Evolutionary conservation across 2,797 vertebrate genomes (phyloP).

Genomic region (Enteromius argenteus): DNA sequence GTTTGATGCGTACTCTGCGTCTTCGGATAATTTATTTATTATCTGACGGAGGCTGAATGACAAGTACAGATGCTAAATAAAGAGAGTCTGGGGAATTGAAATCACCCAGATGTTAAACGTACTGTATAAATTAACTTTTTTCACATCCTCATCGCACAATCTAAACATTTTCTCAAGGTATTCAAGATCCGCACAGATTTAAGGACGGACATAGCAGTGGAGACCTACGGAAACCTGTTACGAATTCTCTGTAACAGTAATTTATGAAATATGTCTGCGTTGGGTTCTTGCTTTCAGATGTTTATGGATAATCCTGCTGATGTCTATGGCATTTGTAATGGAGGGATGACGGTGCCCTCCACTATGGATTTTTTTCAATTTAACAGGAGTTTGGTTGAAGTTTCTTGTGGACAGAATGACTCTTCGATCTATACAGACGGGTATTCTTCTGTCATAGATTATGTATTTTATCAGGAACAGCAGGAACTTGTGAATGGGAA

Average conservation of each 20-base stretch:
- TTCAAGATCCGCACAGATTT: neutral
- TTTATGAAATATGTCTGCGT: neutral
- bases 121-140: conserved; percentile 14
- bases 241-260: neutral
- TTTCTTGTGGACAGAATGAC: neutral
- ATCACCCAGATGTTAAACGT: neutral
- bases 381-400: conserved; percentile 6
- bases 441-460: neutral
- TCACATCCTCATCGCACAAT: neutral
- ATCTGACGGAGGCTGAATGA: conserved; percentile 6
- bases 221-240: neutral
- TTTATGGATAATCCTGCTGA: neutral
- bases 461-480: neutral
- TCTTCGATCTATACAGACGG: neutral
- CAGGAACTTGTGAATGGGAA: neutral
- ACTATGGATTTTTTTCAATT: neutral
- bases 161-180: neutral
- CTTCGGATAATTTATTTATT: conserved; percentile 11
- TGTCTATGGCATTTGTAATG: neutral
- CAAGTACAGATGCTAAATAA: conserved; percentile 37
- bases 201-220: neutral
- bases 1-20: neutral
- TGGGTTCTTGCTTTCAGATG: neutral
- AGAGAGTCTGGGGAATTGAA: conserved; percentile 32
- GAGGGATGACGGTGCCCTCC: neutral